phyloP scores from a whole-genome alignment of 1,140 invertebrate genomes.

The Leptoteleia sp. region DNA sequence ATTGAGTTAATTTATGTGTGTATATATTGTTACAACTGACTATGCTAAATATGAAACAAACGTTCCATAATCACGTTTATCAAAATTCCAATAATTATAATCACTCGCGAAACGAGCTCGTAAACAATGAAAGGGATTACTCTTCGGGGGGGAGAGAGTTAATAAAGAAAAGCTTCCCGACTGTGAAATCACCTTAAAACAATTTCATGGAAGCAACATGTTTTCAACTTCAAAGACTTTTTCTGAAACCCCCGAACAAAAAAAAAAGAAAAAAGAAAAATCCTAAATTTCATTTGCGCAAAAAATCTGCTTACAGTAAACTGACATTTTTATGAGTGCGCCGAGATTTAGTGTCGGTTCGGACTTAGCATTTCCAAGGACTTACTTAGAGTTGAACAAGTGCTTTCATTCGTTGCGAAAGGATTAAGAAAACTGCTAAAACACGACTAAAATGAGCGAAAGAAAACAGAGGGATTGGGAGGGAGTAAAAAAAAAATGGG shows the following conservation, averaged over 20 bases:
- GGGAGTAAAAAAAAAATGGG: too few species aligned
- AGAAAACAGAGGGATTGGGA: neutral
- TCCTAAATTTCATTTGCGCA: conserved; percentile 45
- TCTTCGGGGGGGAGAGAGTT: too few species aligned
- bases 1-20: too few species aligned
- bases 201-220: conserved; percentile 19
- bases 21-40: too few species aligned
- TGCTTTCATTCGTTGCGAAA: conserved; percentile 44
- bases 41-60: too few species aligned
- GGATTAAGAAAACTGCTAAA: conserved; percentile 53
- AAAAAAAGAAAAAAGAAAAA: conserved; percentile 17
- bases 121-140: too few species aligned
- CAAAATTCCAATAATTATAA: too few species aligned
- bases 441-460: conserved; percentile 1
- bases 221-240: conserved; percentile 3
- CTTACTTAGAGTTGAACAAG: conserved; percentile 48
- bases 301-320: conserved; percentile 56
- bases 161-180: too few species aligned
- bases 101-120: too few species aligned
- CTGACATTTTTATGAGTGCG: conserved; percentile 53
- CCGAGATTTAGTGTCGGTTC: conserved; percentile 54
- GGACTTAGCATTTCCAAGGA: conserved; percentile 52
- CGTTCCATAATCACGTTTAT: too few species aligned
- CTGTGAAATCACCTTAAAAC: conserved; percentile 13
- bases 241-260: too few species aligned